phyloP scores from a whole-genome alignment of 2,113 vertebrate species.

The Mixornis gularis region DNA sequence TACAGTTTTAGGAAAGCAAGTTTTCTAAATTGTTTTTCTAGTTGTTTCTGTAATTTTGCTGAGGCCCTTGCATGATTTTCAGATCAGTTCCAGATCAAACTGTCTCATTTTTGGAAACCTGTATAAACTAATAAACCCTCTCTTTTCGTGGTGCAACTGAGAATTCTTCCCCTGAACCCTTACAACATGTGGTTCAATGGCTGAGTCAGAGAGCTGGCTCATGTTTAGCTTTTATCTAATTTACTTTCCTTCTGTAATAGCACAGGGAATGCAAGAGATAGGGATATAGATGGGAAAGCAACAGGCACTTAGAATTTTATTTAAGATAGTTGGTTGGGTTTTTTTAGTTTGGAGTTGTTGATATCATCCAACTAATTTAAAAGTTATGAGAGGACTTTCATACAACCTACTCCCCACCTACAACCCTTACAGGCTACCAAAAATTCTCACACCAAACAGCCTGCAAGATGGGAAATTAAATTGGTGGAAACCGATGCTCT shows the following conservation, averaged over 20 bases:
- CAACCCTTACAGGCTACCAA: neutral
- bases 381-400: neutral
- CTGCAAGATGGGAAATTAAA: neutral
- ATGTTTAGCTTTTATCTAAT: neutral
- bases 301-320: neutral
- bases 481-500: neutral
- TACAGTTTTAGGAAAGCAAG: neutral
- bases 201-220: neutral
- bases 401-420: neutral
- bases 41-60: neutral
- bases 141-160: neutral
- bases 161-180: neutral
- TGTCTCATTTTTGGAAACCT: neutral
- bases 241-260: neutral
- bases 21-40: neutral
- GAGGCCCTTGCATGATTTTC: neutral
- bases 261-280: neutral
- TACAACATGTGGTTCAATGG: neutral
- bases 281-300: neutral
- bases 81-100: neutral
- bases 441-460: neutral
- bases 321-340: neutral
- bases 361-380: neutral
- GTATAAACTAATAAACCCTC: neutral
- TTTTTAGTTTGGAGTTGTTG: neutral